These are phyloP conservation scores for Allacma fusca DNA, from an alignment of 2,888 invertebrate species.

Conservation along the genomic window DNA sequence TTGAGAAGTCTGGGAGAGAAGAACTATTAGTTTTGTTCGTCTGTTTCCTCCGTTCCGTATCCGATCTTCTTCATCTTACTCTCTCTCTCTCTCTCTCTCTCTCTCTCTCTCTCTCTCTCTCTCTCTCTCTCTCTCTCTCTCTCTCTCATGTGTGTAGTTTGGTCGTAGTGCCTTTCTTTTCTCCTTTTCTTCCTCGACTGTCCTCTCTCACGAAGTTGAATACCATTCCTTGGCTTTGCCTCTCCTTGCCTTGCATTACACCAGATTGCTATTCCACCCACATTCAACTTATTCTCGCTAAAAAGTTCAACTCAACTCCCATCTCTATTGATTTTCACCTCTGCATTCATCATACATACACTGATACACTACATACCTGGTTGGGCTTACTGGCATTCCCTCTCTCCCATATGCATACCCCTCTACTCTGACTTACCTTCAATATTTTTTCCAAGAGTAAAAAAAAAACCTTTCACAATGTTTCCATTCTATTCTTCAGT, in stretches of 20 bases:
- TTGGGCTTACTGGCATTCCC: background rate
- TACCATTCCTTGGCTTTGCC: background rate
- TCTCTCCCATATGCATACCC: background rate
- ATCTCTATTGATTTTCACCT: slow-evolving; percentile 37
- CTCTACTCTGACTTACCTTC: background rate
- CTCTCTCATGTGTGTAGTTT: slow-evolving; percentile 6
- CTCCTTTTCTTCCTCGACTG: background rate
- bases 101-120: slow-evolving; percentile 9
- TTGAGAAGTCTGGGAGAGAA: slow-evolving; percentile 3
- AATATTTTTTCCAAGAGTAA: background rate
- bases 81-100: background rate
- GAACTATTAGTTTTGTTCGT: slow-evolving; percentile 24
- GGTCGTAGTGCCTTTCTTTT: background rate
- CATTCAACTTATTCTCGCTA: slow-evolving; percentile 39
- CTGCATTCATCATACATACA: slow-evolving; percentile 13
- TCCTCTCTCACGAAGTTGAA: no score
- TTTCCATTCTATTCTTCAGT: no score
- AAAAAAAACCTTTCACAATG: no score
- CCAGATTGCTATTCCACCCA: slow-evolving; percentile 28
- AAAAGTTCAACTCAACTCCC: slow-evolving; percentile 31
- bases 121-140: background rate
- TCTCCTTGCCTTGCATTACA: slow-evolving; percentile 2
- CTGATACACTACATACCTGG: background rate
- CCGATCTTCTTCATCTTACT: background rate
- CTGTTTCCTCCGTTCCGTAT: slow-evolving; percentile 4